Evolutionary conservation across 2,888 invertebrate species (phyloP), one percentile per base, ranked within the genome.

Genomic region (Ochropleura plecta): DNA sequence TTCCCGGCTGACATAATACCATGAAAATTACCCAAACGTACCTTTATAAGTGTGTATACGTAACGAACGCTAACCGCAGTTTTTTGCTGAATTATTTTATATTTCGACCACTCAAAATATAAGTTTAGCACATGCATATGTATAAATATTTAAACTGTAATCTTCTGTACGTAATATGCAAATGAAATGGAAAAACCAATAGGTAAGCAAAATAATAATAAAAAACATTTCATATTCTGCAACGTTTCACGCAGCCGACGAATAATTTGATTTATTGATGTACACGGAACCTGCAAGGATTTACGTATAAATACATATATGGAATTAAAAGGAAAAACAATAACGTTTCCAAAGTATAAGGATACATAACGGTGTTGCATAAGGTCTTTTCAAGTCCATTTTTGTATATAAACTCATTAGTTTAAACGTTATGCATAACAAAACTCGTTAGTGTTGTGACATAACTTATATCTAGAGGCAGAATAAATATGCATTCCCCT

Each of bases 1-100:
- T 76, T 77, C 70, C 67, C 82, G n/a, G 48, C 67, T 84, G 82
- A 73, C 85, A 73, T 84, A 84, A 81, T 76, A 76, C 72, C 70
- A 70, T 67, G 76, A 67, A 84, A 82, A 84, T 84, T 81, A 84
- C 70, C 67, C 70, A 42, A 67, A 68, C 70, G 49, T 70, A 77
- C 30, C 67, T 64, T 46, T 67, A 66, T 63, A 63, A 53, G 40
- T 67, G 57, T 64, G 44, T 59, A 51, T 69, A 68, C 30, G 57
- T 44, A 20, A 67, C 55, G 42, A 16, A 20, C 40, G 18, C 59
- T 55, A 60, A 69, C n/a, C 46, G n/a, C 48, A 49, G 49, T 70
- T 67, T 63, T 62, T 60, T 3, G 5, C 12, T n/a, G n/a, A 14
- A 62, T 44, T 64, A 42, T 72, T 8, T 16, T n/a, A 63, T 68